Conservation (phyloP, 2,888 invertebrate genomes). For the Octonoba sinensis region DNA sequence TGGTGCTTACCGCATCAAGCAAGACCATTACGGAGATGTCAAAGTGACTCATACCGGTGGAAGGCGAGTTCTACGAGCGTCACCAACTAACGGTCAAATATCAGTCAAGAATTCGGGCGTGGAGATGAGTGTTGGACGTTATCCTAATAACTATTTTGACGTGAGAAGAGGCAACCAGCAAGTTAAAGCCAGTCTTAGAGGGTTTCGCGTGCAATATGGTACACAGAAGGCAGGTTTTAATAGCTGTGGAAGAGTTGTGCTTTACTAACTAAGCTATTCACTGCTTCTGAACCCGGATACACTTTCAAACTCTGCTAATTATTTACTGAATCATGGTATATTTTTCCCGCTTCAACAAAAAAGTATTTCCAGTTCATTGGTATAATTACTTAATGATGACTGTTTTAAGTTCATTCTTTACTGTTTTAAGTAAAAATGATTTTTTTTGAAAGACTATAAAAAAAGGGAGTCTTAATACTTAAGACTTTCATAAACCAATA, state of each 20-base stretch:
- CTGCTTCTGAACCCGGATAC: too few relatives aligned
- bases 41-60: conserved; percentile 83
- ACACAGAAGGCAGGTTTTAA: conserved; percentile 93
- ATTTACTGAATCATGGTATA: too few relatives aligned
- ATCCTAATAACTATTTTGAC: conserved; percentile 75
- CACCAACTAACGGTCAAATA: conserved; percentile 85
- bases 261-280: conserved; percentile 77
- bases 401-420: too few relatives aligned
- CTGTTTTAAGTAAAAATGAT: too few relatives aligned
- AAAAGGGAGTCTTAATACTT: too few relatives aligned
- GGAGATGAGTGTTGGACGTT: conserved; percentile 88
- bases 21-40: conserved; percentile 65
- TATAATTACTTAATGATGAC: too few relatives aligned
- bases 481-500: too few relatives aligned
- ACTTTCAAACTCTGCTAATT: too few relatives aligned
- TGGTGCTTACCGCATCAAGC: conserved; percentile 62
- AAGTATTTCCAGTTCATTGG: too few relatives aligned
- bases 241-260: conserved; percentile 88
- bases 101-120: conserved; percentile 87
- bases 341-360: too few relatives aligned
- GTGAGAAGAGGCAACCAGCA: conserved; percentile 86
- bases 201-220: conserved; percentile 89
- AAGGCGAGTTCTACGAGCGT: conserved; percentile 86
- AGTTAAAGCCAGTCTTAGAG: conserved; percentile 90
- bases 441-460: too few relatives aligned